Conservation (phyloP, 2,797 vertebrate species). For the Chrysolophus pictus region DNA sequence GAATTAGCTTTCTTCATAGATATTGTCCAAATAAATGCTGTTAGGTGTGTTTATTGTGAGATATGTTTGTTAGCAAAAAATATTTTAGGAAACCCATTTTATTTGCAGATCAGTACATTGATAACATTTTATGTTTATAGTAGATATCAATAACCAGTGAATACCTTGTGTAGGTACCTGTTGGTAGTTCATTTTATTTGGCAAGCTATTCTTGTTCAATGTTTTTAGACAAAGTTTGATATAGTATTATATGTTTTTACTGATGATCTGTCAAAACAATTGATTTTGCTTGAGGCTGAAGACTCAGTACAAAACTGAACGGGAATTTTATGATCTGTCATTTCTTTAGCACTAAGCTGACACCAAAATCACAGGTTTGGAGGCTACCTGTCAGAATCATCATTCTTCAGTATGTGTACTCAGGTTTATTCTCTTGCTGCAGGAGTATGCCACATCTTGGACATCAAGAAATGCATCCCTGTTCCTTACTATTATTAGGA, state of each 20-base stretch:
- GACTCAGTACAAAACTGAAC: neutral
- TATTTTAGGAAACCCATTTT: neutral
- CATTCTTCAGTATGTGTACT: fast-evolving
- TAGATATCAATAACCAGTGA: neutral
- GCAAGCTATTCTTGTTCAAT: neutral
- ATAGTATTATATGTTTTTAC: neutral
- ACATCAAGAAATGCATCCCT: neutral
- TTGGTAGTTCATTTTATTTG: neutral
- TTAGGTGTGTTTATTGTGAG: neutral
- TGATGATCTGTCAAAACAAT: neutral
- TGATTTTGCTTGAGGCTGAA: neutral
- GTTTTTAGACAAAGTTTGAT: neutral
- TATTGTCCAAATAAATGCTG: neutral
- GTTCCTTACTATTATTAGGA: neutral
- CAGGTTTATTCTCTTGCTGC: neutral
- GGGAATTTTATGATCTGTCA: neutral
- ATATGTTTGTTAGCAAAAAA: neutral
- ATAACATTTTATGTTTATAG: neutral
- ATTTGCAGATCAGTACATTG: neutral
- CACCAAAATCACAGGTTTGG: neutral
- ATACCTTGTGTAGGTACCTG: neutral
- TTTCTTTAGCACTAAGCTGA: neutral
- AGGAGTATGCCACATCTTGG: neutral
- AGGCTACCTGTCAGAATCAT: neutral
- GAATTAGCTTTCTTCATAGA: neutral